Percentiles rank a stretch among this genome's conserved stretches.
These are phyloP conservation scores for Lepidocyrtoides sp. DNA, from an alignment of 2,888 invertebrate species.

Conservation along the genomic window DNA sequence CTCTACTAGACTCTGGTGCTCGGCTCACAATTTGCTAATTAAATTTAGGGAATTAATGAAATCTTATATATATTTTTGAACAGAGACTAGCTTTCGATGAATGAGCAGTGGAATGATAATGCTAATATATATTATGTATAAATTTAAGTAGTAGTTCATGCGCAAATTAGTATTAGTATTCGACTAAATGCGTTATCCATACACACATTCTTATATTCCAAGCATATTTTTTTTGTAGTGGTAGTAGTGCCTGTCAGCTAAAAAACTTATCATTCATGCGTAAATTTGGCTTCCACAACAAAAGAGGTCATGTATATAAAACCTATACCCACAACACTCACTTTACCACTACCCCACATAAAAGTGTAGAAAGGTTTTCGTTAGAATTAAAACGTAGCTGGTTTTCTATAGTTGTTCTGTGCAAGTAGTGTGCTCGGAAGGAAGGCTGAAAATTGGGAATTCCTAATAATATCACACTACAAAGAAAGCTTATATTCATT, in stretches of 20 bases:
- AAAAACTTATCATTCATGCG: conserved; percentile 22
- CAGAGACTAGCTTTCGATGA: not conserved
- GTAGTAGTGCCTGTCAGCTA: not conserved
- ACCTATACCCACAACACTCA: too few species aligned
- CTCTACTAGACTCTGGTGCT: too few species aligned
- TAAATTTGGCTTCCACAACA: conserved; percentile 10
- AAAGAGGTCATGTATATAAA: conserved; percentile 7
- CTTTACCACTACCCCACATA: not conserved
- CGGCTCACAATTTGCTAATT: conserved; percentile 60
- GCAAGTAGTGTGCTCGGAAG: not conserved
- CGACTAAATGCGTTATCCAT: conserved; percentile 34
- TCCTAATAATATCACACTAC: not conserved
- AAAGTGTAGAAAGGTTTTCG: not conserved
- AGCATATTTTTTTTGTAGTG: not conserved
- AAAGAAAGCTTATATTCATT: conserved; percentile 6
- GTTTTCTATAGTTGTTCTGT: too few species aligned
- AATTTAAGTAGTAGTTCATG: not conserved
- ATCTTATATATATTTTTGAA: conserved; percentile 19
- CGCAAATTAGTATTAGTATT: not conserved
- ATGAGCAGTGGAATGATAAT: not conserved
- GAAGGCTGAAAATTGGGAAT: not conserved
- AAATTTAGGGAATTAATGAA: conserved; percentile 53
- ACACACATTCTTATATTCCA: not conserved
- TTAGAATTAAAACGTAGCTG: too few species aligned
- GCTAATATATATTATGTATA: too few species aligned